phyloP scores from a whole-genome alignment of 2,888 invertebrate genomes.

The Atherix ibis region DNA sequence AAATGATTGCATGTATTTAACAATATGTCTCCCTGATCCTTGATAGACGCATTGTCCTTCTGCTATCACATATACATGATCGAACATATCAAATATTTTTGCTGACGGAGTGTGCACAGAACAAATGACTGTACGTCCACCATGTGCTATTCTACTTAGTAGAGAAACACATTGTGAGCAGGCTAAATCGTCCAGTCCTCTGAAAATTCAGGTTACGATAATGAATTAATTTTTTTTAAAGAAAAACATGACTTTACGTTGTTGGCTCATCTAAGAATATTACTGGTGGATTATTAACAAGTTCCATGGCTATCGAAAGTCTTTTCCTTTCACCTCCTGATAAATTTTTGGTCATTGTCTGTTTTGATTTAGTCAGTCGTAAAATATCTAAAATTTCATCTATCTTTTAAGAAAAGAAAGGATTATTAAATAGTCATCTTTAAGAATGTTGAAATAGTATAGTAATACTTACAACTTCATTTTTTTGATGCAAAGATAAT shows the following conservation, averaged over 20 bases:
- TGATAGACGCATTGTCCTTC: conserved; percentile 83
- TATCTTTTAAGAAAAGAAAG: conserved; percentile 42
- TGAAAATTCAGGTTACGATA: conserved; percentile 36
- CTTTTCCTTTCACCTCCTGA: conserved; percentile 90
- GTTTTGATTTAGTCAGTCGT: conserved; percentile 52
- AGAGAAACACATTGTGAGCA: conserved; percentile 77
- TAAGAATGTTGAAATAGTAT: too few relatives aligned
- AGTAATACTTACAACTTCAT: conserved; percentile 49
- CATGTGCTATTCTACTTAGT: conserved; percentile 66
- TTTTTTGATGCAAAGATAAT: conserved; percentile 45
- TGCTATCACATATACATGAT: conserved; percentile 77
- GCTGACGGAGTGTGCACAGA: conserved; percentile 96
- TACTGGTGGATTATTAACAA: conserved; percentile 85
- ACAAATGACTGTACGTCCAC: conserved; percentile 82
- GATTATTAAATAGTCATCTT: background rate
- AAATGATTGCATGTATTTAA: conserved; percentile 63
- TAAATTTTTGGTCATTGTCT: conserved; percentile 56
- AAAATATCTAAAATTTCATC: conserved; percentile 71
- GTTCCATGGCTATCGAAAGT: conserved; percentile 81
- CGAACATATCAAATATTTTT: conserved; percentile 77
- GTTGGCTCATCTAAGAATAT: conserved; percentile 94
- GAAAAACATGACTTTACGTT: too few relatives aligned
- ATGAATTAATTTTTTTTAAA: too few relatives aligned
- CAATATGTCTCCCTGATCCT: conserved; percentile 59
- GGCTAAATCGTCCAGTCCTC: conserved; percentile 82